Evolutionary conservation across 2,888 invertebrate genomes (phyloP).

Genomic region (Schizaphis graminum): DNA sequence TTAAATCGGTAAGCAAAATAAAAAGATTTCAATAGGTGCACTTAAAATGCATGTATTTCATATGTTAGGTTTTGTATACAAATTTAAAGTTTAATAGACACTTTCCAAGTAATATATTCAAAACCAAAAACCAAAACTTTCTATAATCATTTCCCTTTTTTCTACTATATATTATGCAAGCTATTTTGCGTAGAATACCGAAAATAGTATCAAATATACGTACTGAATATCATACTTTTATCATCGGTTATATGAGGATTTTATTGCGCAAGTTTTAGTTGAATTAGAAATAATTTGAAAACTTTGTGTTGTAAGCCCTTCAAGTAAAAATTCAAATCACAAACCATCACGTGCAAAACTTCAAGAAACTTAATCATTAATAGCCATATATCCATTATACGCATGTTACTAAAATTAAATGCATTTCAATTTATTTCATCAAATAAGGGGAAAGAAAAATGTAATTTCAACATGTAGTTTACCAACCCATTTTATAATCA

Average conservation of each 20-base stretch:
- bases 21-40: neutral
- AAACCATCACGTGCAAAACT: neutral
- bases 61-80: neutral
- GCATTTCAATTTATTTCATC: neutral
- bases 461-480: neutral
- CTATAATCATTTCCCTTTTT: neutral
- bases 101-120: constrained; percentile 14
- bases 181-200: neutral
- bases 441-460: neutral
- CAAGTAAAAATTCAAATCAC: neutral
- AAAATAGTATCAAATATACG: neutral
- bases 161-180: neutral
- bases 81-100: neutral
- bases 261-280: constrained; percentile 30
- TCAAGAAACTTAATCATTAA: neutral
- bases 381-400: neutral
- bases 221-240: neutral
- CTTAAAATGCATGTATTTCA: neutral
- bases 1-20: neutral
- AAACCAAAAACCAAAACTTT: neutral
- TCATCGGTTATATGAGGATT: neutral
- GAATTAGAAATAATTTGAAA: constrained; percentile 23
- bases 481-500: neutral
- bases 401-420: neutral
- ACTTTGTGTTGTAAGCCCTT: neutral